phyloP scores from a whole-genome alignment of 1,140 invertebrate species.

The Scylla paramamosain region DNA sequence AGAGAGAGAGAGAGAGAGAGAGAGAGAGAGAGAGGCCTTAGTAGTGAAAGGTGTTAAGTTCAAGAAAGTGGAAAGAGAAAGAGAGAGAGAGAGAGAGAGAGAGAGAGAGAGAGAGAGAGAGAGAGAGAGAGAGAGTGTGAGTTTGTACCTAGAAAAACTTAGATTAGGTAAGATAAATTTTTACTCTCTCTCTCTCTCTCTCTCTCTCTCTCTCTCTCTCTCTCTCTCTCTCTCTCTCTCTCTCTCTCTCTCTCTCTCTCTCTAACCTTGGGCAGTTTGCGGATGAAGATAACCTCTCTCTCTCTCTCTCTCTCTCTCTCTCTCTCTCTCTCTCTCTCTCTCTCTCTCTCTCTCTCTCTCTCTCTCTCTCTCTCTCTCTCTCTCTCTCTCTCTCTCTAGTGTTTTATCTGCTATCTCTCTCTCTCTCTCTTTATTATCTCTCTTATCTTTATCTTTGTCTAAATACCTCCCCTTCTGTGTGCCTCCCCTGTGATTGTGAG shows the following conservation, averaged over 20 bases:
- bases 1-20: conserved; percentile 32
- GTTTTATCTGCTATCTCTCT: too few species aligned
- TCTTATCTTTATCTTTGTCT: not conserved
- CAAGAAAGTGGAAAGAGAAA: not conserved
- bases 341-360: conserved; percentile 22
- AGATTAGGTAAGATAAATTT: too few species aligned
- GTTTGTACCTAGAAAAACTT: too few species aligned
- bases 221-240: too few species aligned
- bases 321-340: not conserved
- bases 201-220: too few species aligned
- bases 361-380: too few species aligned
- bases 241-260: too few species aligned
- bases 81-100: conserved; percentile 48
- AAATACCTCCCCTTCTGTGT: too few species aligned
- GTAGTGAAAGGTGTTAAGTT: not conserved
- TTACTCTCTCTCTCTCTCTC: too few species aligned
- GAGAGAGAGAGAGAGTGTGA: not conserved
- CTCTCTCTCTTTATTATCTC: not conserved
- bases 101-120: conserved; percentile 37
- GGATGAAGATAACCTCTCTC: too few species aligned
- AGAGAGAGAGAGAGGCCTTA: not conserved
- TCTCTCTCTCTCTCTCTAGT: too few species aligned
- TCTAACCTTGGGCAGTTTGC: too few species aligned
- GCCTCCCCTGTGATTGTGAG: not conserved
- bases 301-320: not conserved